phyloP scores from a whole-genome alignment of 1,140 invertebrate genomes.

The Neuroterus valhalla region DNA sequence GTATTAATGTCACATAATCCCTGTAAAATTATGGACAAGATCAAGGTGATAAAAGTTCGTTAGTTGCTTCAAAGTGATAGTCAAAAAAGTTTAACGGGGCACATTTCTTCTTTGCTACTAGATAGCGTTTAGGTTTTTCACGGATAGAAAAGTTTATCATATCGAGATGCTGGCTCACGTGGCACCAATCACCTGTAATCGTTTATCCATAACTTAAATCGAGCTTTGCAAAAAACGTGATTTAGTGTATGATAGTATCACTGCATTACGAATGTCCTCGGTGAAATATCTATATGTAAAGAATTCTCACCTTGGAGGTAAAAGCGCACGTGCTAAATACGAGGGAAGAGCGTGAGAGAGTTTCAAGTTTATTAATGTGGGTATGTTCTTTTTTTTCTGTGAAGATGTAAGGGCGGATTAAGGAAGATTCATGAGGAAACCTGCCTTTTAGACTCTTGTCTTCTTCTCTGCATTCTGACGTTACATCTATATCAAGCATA shows the following conservation, averaged over 20 bases:
- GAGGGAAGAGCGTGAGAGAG: background rate
- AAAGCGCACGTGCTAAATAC: background rate
- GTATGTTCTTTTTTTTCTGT: background rate
- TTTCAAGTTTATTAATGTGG: background rate
- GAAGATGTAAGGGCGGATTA: too few relatives aligned
- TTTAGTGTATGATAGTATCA: slow-evolving; percentile 40
- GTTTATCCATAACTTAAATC: slow-evolving; percentile 34
- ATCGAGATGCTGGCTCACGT: slow-evolving; percentile 17
- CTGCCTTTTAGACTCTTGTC: too few relatives aligned
- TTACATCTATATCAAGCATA: too few relatives aligned
- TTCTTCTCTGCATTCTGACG: too few relatives aligned
- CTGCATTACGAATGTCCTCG: slow-evolving; percentile 26
- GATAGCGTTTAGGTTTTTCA: background rate
- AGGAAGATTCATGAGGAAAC: too few relatives aligned
- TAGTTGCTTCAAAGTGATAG: background rate
- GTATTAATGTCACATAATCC: background rate
- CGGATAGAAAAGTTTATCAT: background rate
- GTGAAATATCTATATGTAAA: slow-evolving; percentile 33
- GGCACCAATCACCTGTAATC: slow-evolving; percentile 33
- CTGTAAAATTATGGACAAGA: background rate
- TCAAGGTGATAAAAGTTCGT: background rate
- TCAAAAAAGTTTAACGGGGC: background rate
- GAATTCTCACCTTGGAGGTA: background rate
- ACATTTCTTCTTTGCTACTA: background rate
- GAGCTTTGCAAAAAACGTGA: slow-evolving; percentile 33